phyloP scores from a whole-genome alignment of 2,113 vertebrate species.

The Synodontis membranacea region DNA sequence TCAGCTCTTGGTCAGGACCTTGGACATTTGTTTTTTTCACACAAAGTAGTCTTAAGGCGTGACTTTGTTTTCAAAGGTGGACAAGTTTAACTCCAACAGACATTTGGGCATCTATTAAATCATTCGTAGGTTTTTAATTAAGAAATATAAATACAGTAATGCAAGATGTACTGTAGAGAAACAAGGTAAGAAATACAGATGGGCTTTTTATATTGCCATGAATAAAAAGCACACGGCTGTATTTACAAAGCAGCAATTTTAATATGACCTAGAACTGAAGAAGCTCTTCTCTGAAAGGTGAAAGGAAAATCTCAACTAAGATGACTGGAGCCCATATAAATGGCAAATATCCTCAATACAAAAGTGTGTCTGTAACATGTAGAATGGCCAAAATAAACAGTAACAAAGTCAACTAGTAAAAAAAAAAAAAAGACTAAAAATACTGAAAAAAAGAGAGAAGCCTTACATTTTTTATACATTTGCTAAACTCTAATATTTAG shows the following conservation, averaged over 20 bases:
- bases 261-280: neutral
- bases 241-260: neutral
- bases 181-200: neutral
- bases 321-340: neutral
- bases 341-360: neutral
- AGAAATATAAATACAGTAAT: neutral
- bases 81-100: slow-evolving; percentile 6
- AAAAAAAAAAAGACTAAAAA: neutral
- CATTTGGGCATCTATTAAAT: neutral
- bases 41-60: slow-evolving; percentile 29
- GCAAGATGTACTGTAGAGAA: neutral
- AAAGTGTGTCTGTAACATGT: neutral
- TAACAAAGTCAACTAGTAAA: neutral
- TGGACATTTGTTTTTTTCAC: slow-evolving; percentile 25
- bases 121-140: neutral
- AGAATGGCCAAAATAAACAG: neutral
- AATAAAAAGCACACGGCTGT: neutral
- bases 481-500: neutral
- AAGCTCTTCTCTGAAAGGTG: neutral
- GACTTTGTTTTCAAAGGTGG: slow-evolving; percentile 20
- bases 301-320: neutral
- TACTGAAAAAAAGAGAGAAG: no score
- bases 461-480: neutral
- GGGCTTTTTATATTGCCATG: neutral
- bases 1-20: neutral